Evolutionary conservation across 2,113 vertebrate species (phyloP).

Genomic region (Heterocephalus glaber): DNA sequence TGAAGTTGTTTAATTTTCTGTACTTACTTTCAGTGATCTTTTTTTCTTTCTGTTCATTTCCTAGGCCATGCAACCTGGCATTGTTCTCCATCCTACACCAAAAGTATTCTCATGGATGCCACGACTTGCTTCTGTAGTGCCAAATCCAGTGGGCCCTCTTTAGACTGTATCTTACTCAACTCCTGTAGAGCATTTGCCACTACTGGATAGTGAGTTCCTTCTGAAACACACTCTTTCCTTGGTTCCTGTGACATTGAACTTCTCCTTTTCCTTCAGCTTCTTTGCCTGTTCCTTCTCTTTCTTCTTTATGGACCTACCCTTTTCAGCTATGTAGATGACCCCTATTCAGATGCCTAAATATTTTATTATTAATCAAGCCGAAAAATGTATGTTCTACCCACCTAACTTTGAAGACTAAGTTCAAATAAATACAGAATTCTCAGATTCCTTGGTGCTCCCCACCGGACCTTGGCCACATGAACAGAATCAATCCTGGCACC

Average conservation of each 20-base stretch:
- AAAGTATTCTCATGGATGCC: not conserved
- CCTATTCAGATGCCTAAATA: not conserved
- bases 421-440: conserved; percentile 15
- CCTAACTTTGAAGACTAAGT: not conserved
- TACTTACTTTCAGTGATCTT: not conserved
- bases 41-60: not conserved
- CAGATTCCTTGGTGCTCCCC: not conserved
- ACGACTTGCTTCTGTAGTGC: not conserved
- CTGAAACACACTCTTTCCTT: conserved; percentile 18
- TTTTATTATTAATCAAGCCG: conserved; percentile 20
- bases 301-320: not conserved
- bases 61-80: not conserved
- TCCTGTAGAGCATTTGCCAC: not conserved
- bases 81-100: not conserved
- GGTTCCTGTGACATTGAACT: not conserved
- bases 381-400: not conserved
- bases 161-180: not conserved
- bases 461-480: not conserved
- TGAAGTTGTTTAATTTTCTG: not conserved
- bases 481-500: not conserved
- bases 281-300: not conserved
- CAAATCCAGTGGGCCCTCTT: not conserved
- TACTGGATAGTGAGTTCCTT: not conserved
- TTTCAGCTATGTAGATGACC: not conserved
- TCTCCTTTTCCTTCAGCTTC: conserved; percentile 16